Conservation (phyloP, 1,140 invertebrate genomes). For the Paralvinella palmiformis region DNA sequence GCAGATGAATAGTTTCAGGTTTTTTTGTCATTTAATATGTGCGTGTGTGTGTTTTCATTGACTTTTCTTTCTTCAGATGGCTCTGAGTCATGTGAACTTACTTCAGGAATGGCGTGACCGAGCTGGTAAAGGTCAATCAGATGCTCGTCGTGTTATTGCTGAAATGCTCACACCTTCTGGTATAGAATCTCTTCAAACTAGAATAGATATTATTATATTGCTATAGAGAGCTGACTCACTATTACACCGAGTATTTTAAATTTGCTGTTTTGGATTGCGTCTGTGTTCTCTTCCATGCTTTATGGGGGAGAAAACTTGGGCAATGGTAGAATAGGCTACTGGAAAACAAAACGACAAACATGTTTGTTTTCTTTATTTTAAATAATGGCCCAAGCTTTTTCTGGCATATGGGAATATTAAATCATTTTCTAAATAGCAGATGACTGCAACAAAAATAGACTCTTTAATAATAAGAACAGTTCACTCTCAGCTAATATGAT, state of each 20-base stretch:
- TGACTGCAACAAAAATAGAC: too few relatives aligned
- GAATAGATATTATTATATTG: background rate
- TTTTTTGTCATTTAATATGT: background rate
- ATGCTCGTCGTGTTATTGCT: conserved; percentile 43
- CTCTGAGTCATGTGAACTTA: conserved; percentile 33
- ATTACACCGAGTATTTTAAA: background rate
- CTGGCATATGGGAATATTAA: too few relatives aligned
- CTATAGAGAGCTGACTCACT: background rate
- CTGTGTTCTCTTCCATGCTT: too few relatives aligned
- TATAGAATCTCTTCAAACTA: conserved; percentile 4
- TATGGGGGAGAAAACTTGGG: too few relatives aligned
- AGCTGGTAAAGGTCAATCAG: conserved; percentile 33
- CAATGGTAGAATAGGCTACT: too few relatives aligned
- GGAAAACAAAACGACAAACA: too few relatives aligned
- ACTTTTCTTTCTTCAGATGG: conserved; percentile 29
- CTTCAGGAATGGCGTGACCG: conserved; percentile 39
- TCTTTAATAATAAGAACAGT: too few relatives aligned
- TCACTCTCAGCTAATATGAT: too few relatives aligned
- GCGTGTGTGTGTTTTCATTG: background rate
- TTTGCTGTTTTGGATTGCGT: too few relatives aligned
- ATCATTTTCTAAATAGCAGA: too few relatives aligned
- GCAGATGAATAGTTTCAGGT: background rate
- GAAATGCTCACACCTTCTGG: conserved; percentile 47
- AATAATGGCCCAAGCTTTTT: too few relatives aligned
- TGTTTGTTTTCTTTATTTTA: too few relatives aligned